Percentiles rank a stretch among this genome's conserved stretches.
These are phyloP conservation scores for Chroicocephalus ridibundus DNA, from an alignment of 2,113 vertebrate species.

Conservation along the genomic window DNA sequence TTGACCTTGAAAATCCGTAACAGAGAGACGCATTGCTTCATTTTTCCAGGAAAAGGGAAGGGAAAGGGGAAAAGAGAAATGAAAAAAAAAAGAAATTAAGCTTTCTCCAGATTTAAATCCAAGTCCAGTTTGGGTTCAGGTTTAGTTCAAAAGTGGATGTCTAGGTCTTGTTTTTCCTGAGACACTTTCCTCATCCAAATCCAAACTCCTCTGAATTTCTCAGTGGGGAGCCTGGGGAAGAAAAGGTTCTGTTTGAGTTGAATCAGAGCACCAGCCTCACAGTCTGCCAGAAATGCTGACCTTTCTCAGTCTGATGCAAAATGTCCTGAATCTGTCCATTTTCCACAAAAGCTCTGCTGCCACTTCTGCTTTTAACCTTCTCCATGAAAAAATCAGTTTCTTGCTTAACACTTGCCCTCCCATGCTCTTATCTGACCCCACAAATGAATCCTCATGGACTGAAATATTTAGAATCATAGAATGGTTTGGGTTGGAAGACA, in stretches of 20 bases:
- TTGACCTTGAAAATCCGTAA: background rate
- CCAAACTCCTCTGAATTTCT: slow-evolving; percentile 15
- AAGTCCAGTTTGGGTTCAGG: slow-evolving; percentile 31
- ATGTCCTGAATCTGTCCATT: background rate
- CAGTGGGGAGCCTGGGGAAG: background rate
- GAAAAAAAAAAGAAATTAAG: background rate
- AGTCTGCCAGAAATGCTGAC: slow-evolving; percentile 12
- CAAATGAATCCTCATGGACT: background rate
- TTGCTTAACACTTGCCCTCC: background rate
- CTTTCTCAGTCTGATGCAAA: slow-evolving; percentile 23
- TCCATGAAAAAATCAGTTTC: background rate
- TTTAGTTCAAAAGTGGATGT: slow-evolving; percentile 45
- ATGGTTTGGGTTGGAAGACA: background rate
- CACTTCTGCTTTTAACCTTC: background rate
- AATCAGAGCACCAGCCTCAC: slow-evolving; percentile 8
- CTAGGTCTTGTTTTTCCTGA: slow-evolving; percentile 51
- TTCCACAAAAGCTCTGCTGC: background rate
- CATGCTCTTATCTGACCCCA: background rate
- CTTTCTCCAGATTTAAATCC: background rate
- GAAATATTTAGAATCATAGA: background rate
- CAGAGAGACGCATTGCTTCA: accelerated
- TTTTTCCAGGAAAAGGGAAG: background rate
- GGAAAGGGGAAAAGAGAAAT: background rate
- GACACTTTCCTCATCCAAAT: background rate
- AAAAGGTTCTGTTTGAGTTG: slow-evolving; percentile 32